Evolutionary conservation across 2,888 invertebrate species (phyloP).

Genomic region (Drosophila anomelani): DNA sequence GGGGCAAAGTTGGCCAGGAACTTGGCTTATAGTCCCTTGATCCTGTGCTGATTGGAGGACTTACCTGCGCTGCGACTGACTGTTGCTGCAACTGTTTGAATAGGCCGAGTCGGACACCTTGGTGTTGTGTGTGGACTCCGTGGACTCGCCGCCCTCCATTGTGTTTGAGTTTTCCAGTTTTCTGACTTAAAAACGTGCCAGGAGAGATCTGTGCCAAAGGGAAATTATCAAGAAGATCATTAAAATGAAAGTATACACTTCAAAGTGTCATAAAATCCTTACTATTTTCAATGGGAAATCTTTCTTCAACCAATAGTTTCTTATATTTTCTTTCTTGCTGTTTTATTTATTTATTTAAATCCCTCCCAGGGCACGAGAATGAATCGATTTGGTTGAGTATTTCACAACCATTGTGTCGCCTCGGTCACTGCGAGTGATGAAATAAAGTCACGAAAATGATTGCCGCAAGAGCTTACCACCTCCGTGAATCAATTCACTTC

Average conservation of each 20-base stretch:
- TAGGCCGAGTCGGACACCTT: conserved; percentile 91
- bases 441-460: conserved; percentile 5
- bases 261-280: too few relatives aligned
- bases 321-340: neutral
- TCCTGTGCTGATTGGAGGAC: conserved; percentile 36
- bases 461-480: conserved; percentile 3
- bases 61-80: conserved; percentile 92
- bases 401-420: conserved; percentile 9
- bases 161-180: conserved; percentile 27
- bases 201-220: neutral
- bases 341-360: conserved; percentile 6
- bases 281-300: too few relatives aligned
- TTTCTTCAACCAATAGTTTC: too few relatives aligned
- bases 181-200: neutral
- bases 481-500: neutral
- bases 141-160: conserved; percentile 83
- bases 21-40: neutral
- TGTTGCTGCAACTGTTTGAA: conserved; percentile 92
- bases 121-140: conserved; percentile 83
- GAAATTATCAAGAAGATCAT: neutral
- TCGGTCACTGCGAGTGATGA: conserved; percentile 4
- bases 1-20: neutral
- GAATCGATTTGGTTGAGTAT: conserved; percentile 2
- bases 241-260: too few relatives aligned
- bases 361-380: neutral